Conservation (phyloP, 2,797 vertebrate species). For the Scyliorhinus canicula region DNA sequence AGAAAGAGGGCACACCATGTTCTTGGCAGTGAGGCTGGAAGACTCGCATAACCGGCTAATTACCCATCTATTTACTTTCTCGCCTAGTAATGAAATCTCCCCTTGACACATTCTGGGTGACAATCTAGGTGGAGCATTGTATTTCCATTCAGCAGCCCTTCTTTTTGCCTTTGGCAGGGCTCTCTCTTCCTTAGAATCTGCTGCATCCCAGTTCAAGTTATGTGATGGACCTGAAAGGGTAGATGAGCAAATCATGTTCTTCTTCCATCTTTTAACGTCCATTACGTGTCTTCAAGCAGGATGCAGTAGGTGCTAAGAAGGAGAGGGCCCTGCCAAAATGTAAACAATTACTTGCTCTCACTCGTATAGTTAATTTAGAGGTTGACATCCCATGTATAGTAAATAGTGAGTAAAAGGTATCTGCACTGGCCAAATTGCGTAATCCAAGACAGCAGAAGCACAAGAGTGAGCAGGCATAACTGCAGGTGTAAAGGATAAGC, state of each 20-base stretch:
- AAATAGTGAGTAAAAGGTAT: too few relatives aligned
- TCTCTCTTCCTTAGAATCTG: too few relatives aligned
- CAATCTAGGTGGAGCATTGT: background rate
- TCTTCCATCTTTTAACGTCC: too few relatives aligned
- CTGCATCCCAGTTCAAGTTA: too few relatives aligned
- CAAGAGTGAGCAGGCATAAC: background rate
- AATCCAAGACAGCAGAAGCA: background rate
- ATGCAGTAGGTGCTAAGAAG: background rate
- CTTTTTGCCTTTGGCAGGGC: too few relatives aligned
- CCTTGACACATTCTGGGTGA: background rate
- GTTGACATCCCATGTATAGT: background rate
- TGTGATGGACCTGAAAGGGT: too few relatives aligned
- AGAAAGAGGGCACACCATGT: background rate
- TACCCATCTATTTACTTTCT: background rate
- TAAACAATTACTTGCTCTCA: background rate
- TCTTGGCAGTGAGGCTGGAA: background rate
- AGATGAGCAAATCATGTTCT: background rate
- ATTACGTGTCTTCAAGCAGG: background rate
- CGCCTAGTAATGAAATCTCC: background rate
- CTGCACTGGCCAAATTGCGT: background rate
- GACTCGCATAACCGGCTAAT: background rate
- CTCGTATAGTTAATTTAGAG: too few relatives aligned
- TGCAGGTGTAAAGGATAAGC: background rate
- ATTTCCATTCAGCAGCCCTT: background rate
- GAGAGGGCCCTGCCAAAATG: background rate